These are phyloP conservation scores for Venturia canescens DNA, from an alignment of 1,140 invertebrate genomes.

Conservation along the genomic window DNA sequence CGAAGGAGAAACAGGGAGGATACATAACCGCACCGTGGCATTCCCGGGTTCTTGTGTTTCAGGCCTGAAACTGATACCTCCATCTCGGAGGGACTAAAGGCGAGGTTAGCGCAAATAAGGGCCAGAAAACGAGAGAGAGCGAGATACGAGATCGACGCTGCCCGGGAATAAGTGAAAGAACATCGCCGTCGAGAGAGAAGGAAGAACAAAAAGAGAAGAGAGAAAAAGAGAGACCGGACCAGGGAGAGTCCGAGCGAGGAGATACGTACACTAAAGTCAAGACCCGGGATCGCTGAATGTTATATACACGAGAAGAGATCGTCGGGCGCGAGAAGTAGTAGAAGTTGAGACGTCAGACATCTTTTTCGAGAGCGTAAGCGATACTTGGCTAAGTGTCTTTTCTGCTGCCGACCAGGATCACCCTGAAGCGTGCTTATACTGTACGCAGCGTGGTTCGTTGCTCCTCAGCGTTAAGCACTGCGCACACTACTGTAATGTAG, in stretches of 20 bases:
- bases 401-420: slow-evolving; percentile 31
- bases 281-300: not conserved
- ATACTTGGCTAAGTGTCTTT: slow-evolving; percentile 70
- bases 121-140: not conserved
- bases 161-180: slow-evolving; percentile 52
- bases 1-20: slow-evolving; percentile 17
- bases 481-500: not conserved
- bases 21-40: slow-evolving; percentile 47
- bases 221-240: slow-evolving; percentile 43
- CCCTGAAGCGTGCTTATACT: slow-evolving; percentile 35
- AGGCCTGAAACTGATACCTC: slow-evolving; percentile 65
- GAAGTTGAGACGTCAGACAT: slow-evolving; percentile 64
- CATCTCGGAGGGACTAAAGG: slow-evolving; percentile 26
- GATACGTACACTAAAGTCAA: slow-evolving; percentile 4
- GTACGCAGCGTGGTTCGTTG: slow-evolving; percentile 8
- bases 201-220: not conserved
- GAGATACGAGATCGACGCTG: slow-evolving; percentile 24
- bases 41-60: slow-evolving; percentile 65
- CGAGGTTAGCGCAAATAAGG: not conserved
- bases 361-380: slow-evolving; percentile 68
- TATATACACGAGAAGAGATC: slow-evolving; percentile 40
- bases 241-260: slow-evolving; percentile 15
- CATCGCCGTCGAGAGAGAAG: not conserved
- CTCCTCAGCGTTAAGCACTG: not conserved
- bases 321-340: slow-evolving; percentile 51